phyloP scores from a whole-genome alignment of 2,888 invertebrate species.

The Chloromyia formosa region DNA sequence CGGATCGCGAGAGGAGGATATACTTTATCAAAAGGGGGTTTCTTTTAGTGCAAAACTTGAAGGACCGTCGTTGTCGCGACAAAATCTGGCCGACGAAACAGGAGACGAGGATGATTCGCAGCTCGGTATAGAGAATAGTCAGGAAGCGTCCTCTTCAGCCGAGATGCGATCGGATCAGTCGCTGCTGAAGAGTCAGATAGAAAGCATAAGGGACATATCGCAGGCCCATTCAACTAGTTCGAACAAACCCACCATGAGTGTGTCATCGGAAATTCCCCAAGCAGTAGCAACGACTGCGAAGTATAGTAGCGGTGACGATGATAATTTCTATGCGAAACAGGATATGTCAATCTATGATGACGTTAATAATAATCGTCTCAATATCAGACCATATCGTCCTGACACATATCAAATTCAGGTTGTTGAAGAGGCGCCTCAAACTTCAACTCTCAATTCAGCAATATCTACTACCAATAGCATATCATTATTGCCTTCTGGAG shows the following conservation, averaged over 20 bases:
- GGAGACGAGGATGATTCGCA: slow-evolving; percentile 16
- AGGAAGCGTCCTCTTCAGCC: slow-evolving; percentile 17
- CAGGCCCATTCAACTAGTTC: background rate
- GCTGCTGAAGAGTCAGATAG: slow-evolving; percentile 20
- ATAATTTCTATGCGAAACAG: slow-evolving; percentile 59
- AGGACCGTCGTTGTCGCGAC: slow-evolving; percentile 57
- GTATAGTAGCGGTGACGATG: slow-evolving; percentile 46
- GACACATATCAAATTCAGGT: slow-evolving; percentile 57
- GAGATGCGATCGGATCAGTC: slow-evolving; percentile 15
- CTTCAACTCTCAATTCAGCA: background rate
- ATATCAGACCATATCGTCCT: slow-evolving; percentile 56
- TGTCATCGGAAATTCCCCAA: background rate
- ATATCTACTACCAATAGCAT: slow-evolving; percentile 22
- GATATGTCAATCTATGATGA: slow-evolving; percentile 63
- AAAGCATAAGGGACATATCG: slow-evolving; percentile 10
- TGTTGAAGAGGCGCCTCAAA: slow-evolving; percentile 2
- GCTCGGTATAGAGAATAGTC: slow-evolving; percentile 31
- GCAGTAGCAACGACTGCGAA: background rate
- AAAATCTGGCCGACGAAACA: slow-evolving; percentile 15
- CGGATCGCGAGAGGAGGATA: slow-evolving; percentile 70
- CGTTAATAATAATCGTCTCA: slow-evolving; percentile 63
- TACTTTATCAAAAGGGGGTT: slow-evolving; percentile 80
- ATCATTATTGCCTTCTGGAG: slow-evolving; percentile 8
- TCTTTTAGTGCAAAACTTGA: slow-evolving; percentile 80
- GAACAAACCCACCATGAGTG: background rate